Evolutionary conservation across 2,113 vertebrate genomes (phyloP).

Genomic region (Anoura caudifer): DNA sequence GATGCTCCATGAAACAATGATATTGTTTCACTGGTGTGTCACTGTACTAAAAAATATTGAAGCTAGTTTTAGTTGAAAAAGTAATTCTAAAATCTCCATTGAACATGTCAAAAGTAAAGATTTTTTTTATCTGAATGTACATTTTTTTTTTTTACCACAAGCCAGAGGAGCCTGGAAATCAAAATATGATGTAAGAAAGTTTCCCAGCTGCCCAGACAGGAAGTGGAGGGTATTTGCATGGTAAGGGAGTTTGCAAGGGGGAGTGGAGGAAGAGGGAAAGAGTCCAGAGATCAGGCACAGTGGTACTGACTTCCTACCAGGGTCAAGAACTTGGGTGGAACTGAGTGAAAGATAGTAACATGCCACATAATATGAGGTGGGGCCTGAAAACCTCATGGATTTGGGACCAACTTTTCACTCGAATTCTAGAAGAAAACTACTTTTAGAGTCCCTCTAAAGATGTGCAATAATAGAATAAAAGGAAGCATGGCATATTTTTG

Average conservation of each 20-base stretch:
- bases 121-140: neutral
- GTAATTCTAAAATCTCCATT: neutral
- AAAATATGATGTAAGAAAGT: neutral
- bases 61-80: slow-evolving; percentile 11
- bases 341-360: neutral
- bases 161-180: neutral
- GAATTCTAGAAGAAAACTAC: neutral
- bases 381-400: neutral
- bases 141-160: neutral
- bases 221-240: neutral
- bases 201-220: neutral
- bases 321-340: neutral
- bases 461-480: neutral
- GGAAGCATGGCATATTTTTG: neutral
- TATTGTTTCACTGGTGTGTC: neutral
- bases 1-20: neutral
- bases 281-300: neutral
- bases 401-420: neutral
- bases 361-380: neutral
- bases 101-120: neutral
- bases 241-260: neutral
- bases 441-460: neutral
- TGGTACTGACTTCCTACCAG: neutral
- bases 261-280: neutral
- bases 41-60: neutral